phyloP scores from a whole-genome alignment of 2,888 invertebrate species.

The Agonum fuliginosum region DNA sequence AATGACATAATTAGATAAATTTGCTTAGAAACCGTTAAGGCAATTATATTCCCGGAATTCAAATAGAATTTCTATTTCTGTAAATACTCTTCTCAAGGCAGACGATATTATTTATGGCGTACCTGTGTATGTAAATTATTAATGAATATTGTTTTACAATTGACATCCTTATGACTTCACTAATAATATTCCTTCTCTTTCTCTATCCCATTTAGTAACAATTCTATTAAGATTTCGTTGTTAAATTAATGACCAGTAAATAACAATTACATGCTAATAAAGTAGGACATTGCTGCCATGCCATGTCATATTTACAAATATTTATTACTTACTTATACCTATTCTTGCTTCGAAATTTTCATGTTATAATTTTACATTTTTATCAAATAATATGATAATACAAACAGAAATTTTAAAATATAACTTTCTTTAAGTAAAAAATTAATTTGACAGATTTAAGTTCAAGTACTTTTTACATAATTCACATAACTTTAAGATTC shows the following conservation, averaged over 20 bases:
- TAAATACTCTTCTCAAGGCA: slow-evolving; percentile 32
- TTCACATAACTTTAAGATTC: too few species aligned
- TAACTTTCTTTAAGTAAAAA: too few species aligned
- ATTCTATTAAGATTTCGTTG: not conserved
- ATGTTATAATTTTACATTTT: too few species aligned
- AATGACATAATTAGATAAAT: slow-evolving; percentile 20
- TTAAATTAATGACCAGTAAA: not conserved
- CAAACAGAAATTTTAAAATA: too few species aligned
- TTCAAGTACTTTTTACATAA: too few species aligned
- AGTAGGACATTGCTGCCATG: too few species aligned
- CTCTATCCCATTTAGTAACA: not conserved
- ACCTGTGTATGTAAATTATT: slow-evolving; percentile 31
- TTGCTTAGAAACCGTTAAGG: slow-evolving; percentile 13
- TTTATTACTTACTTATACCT: too few species aligned
- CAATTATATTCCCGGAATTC: slow-evolving; percentile 36
- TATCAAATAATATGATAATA: too few species aligned
- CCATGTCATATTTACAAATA: too few species aligned
- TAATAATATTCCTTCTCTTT: not conserved
- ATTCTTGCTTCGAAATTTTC: too few species aligned
- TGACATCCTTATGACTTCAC: slow-evolving; percentile 27
- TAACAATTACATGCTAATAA: too few species aligned
- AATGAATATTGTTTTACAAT: slow-evolving; percentile 39
- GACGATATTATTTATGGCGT: slow-evolving; percentile 25
- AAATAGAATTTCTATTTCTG: slow-evolving; percentile 39
- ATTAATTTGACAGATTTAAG: too few species aligned